Conservation (phyloP, 2,888 invertebrate species). For the Nemotelus nigrinus region DNA sequence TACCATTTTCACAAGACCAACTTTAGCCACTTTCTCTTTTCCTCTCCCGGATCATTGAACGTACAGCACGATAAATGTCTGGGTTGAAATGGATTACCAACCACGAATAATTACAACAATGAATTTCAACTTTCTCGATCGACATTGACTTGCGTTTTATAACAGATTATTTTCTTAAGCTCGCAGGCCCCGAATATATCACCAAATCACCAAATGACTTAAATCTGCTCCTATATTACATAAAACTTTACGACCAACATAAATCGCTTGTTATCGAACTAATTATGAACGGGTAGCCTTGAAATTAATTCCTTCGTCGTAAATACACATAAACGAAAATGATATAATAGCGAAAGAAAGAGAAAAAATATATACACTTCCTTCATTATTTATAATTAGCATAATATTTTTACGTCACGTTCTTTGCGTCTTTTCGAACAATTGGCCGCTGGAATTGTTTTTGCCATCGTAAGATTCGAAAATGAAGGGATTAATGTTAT, state of each 20-base stretch:
- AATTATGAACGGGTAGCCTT: constrained; percentile 6
- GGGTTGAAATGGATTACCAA: not conserved
- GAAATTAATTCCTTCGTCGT: constrained; percentile 1
- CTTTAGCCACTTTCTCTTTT: no score
- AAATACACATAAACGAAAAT: not conserved
- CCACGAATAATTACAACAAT: not conserved
- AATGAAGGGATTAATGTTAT: constrained; percentile 13
- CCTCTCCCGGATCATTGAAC: no score
- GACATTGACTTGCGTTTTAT: not conserved
- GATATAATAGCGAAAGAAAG: no score
- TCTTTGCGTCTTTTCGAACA: no score
- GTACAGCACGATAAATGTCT: constrained; percentile 5
- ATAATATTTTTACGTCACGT: no score
- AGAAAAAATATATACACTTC: no score
- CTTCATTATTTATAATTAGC: no score
- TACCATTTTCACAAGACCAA: not conserved
- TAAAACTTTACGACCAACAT: not conserved
- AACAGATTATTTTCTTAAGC: not conserved
- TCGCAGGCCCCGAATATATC: no score
- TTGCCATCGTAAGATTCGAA: not conserved
- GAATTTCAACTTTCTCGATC: not conserved
- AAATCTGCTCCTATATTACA: no score
- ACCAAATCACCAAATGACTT: no score
- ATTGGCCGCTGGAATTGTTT: not conserved
- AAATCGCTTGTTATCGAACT: constrained; percentile 27